Base-by-base conservation (phyloP, 2,888 invertebrate species). In the Syritta pipiens region DNA sequence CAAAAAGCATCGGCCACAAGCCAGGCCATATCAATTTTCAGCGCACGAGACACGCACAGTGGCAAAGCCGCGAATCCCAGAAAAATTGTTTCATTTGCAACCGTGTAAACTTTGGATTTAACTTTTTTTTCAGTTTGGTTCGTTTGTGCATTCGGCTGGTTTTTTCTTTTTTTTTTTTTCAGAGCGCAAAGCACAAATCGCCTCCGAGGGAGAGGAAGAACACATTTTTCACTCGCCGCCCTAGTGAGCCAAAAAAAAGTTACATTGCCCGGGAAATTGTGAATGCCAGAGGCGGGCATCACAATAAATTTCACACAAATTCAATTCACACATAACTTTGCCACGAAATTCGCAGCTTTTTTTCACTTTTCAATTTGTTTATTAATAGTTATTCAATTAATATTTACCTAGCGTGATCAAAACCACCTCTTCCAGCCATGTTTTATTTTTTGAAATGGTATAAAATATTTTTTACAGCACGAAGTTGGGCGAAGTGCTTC, bases 351-450 rank as follows among this genome's bases (percentile, higher is more conserved):
- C n/a, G n/a, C n/a, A n/a, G 12, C 7, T 49, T 72, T 72, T 53
- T 35, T 7, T 4, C 26, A 65, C 59, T 22, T 53, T 72, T 65
- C 40, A 19, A 53, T 40, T 60, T 59, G 55, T 74, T 82, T 84
- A 83, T 76, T 71, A 81, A 82, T 82, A 82, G 82, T 83, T 83
- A n/a, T 84, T 85, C 82, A 83, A 83, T 77, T 72, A 86, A 87
- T 87, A 88, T 88, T 91, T 92, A 94, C 95, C 95, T 95, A 90
- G 93, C 91, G 92, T 95, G 94, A 89, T 94, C 94, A 91, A 93
- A 94, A 91, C 93, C 93, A 93, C 93, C 92, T 91, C 94, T 94
- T 91, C 94, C 94, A 92, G 95, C 95, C 95, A 95, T 95, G 93
- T 95, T 95, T 93, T 88, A 87, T 88, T 88, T 87, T 87, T 86